Conservation (phyloP, 2,888 invertebrate genomes). For the Scaptomyza tumidula region DNA sequence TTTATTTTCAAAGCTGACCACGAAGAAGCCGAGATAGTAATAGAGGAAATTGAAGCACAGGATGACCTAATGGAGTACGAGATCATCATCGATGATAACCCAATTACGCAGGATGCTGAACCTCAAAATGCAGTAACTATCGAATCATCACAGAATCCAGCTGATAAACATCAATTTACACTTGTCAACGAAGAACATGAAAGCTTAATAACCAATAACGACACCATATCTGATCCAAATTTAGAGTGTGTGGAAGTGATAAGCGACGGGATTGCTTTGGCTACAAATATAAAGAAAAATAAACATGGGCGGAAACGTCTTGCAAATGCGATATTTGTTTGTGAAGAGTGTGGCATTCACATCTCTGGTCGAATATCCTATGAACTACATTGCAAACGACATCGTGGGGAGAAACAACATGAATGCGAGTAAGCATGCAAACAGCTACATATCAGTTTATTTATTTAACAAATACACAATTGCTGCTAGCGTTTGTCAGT, state of each 20-base stretch:
- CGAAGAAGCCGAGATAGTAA: not conserved
- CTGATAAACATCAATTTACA: slow-evolving; percentile 2
- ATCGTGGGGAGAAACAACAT: slow-evolving; percentile 69
- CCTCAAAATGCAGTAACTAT: not conserved
- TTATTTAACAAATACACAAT: not conserved
- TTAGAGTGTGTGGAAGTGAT: slow-evolving; percentile 25
- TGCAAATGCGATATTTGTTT: slow-evolving; percentile 47
- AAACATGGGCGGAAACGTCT: slow-evolving; percentile 37
- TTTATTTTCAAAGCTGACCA: slow-evolving; percentile 5
- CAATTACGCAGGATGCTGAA: slow-evolving; percentile 11
- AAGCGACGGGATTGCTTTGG: slow-evolving; percentile 16
- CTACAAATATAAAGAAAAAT: slow-evolving; percentile 21
- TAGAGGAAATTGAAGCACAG: slow-evolving; percentile 6
- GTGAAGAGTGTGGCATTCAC: slow-evolving; percentile 68
- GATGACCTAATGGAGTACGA: slow-evolving; percentile 34
- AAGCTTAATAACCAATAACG: not conserved
- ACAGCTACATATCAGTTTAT: not conserved
- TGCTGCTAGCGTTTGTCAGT: slow-evolving; percentile 47
- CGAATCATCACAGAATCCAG: not conserved
- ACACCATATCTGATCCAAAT: slow-evolving; percentile 14
- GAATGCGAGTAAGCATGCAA: slow-evolving; percentile 61
- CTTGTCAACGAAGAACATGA: slow-evolving; percentile 6
- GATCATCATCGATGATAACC: slow-evolving; percentile 37
- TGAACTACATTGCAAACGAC: slow-evolving; percentile 69
- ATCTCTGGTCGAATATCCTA: slow-evolving; percentile 65